Evolutionary conservation across 2,888 invertebrate genomes (phyloP).

Genomic region (Tanytarsus gracilentus): DNA sequence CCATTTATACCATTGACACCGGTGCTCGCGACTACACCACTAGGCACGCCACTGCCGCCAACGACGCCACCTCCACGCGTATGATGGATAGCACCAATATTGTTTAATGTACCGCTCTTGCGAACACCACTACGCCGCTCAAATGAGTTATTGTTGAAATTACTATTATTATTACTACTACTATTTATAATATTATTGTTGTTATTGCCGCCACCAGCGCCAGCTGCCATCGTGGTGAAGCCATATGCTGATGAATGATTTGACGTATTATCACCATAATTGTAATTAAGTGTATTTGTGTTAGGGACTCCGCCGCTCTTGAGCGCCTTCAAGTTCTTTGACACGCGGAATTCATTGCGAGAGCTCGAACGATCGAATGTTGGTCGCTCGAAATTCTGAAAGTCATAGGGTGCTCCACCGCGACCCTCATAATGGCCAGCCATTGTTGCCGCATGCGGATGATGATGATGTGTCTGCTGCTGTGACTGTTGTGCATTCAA

Average conservation of each 20-base stretch:
- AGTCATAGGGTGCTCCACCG: conserved; percentile 37
- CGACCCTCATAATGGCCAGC: too few relatives aligned
- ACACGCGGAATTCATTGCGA: conserved; percentile 31
- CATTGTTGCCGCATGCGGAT: conserved; percentile 34
- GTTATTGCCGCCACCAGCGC: conserved; percentile 23
- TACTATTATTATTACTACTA: conserved; percentile 28
- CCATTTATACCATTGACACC: conserved; percentile 5
- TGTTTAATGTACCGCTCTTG: conserved; percentile 41
- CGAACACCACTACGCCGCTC: conserved; percentile 38
- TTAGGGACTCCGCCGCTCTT: conserved; percentile 28
- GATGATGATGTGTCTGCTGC: conserved; percentile 16
- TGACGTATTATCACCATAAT: conserved; percentile 32
- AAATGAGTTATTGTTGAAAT: conserved; percentile 38
- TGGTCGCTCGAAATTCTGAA: conserved; percentile 55
- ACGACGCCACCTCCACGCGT: conserved; percentile 30
- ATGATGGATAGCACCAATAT: conserved; percentile 34
- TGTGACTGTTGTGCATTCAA: conserved; percentile 32
- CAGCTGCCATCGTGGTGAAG: conserved; percentile 25
- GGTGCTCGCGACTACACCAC: background rate
- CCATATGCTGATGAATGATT: conserved; percentile 37
- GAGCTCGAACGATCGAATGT: conserved; percentile 42
- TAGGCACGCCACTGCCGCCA: background rate
- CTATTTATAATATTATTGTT: conserved; percentile 24
- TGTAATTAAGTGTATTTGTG: conserved; percentile 29
- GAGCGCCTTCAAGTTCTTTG: conserved; percentile 32